These are phyloP conservation scores for Psylliodes chrysocephalus DNA, from an alignment of 2,888 invertebrate species.

Conservation along the genomic window DNA sequence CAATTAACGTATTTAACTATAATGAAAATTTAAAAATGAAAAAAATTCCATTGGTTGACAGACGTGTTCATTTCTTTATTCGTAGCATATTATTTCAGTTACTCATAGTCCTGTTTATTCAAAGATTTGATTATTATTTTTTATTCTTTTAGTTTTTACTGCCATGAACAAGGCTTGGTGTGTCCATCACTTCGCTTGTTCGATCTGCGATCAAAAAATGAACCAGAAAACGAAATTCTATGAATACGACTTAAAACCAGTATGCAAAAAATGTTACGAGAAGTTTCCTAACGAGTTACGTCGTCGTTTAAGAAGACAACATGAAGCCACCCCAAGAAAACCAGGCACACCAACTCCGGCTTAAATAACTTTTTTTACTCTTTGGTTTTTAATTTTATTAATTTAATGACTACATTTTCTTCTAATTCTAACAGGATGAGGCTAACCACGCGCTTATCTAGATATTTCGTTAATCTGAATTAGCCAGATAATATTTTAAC, in stretches of 20 bases:
- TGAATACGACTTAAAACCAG: constrained; percentile 98
- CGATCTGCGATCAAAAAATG: constrained; percentile 95
- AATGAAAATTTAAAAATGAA: too few species aligned
- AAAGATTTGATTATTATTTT: constrained; percentile 47
- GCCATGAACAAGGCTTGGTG: constrained; percentile 99
- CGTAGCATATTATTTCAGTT: too few species aligned
- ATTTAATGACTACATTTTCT: neutral
- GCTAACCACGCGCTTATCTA: neutral
- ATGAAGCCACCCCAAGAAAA: constrained; percentile 69
- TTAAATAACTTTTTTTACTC: constrained; percentile 10
- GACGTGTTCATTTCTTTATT: too few species aligned
- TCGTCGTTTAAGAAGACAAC: constrained; percentile 89
- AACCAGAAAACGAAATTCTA: constrained; percentile 98
- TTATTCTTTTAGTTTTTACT: constrained; percentile 96
- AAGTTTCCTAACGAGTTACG: constrained; percentile 94
- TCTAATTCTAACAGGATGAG: neutral
- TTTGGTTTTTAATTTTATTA: neutral
- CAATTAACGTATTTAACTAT: too few species aligned
- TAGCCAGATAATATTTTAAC: too few species aligned
- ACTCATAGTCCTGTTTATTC: too few species aligned
- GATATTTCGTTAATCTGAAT: neutral
- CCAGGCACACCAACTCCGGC: constrained; percentile 46
- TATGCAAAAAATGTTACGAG: constrained; percentile 98
- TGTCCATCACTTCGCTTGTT: constrained; percentile 97
- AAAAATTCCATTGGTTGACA: too few species aligned